Conservation (phyloP, 2,113 vertebrate genomes). For the Dipodomys merriami region DNA sequence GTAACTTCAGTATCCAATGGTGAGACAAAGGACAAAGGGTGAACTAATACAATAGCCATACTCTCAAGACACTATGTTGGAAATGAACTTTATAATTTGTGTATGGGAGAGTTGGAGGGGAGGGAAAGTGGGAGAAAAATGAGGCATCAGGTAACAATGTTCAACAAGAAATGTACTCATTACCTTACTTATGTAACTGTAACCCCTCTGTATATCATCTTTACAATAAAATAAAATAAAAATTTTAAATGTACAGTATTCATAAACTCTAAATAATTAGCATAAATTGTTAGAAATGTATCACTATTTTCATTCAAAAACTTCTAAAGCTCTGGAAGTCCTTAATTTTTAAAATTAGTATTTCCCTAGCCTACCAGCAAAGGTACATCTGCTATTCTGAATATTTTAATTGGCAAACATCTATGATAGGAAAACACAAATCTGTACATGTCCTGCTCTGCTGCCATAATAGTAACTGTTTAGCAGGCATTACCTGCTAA, state of each 20-base stretch:
- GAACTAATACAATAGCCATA: too few species aligned
- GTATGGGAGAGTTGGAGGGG: too few species aligned
- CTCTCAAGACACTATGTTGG: too few species aligned
- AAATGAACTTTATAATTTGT: too few species aligned
- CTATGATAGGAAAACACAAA: slow-evolving; percentile 62
- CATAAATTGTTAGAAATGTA: background rate
- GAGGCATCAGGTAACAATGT: too few species aligned
- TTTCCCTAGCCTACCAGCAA: slow-evolving; percentile 24
- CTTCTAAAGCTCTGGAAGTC: background rate
- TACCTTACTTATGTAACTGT: too few species aligned
- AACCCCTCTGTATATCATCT: too few species aligned
- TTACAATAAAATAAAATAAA: too few species aligned
- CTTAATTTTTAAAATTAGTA: slow-evolving; percentile 58
- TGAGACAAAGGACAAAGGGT: too few species aligned
- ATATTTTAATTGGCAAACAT: slow-evolving; percentile 69
- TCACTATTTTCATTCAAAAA: background rate
- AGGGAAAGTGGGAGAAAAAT: too few species aligned
- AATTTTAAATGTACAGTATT: background rate
- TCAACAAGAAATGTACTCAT: too few species aligned
- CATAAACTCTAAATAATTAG: background rate
- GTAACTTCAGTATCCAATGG: background rate
- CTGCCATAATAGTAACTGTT: slow-evolving; percentile 40
- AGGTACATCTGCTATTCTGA: slow-evolving; percentile 55
- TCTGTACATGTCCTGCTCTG: background rate
- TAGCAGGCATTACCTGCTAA: slow-evolving; percentile 20